Evolutionary conservation across 2,113 vertebrate species (phyloP).

Genomic region (Hemibagrus wyckioides): DNA sequence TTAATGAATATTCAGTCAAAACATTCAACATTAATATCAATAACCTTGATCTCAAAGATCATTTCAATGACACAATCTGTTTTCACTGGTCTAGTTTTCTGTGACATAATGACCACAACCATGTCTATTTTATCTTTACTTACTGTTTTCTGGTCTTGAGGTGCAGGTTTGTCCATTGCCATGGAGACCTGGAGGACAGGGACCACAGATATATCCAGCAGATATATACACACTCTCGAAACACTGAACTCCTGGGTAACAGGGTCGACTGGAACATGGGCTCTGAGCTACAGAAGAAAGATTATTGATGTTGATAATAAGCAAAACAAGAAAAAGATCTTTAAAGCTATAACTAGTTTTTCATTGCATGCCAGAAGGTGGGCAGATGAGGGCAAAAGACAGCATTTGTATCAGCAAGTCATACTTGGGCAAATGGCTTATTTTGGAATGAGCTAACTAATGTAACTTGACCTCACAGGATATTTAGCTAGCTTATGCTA

Average conservation of each 20-base stretch:
- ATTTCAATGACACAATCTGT: neutral
- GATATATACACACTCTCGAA: slow-evolving; percentile 68
- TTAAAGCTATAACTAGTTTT: neutral
- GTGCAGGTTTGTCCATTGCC: slow-evolving; percentile 71
- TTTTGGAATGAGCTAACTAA: neutral
- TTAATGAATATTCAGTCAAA: slow-evolving; percentile 54
- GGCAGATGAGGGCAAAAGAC: neutral
- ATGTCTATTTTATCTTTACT: slow-evolving; percentile 4
- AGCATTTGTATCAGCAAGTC: neutral
- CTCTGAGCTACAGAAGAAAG: slow-evolving; percentile 11
- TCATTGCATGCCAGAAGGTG: neutral
- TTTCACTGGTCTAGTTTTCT: neutral
- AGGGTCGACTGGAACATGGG: slow-evolving; percentile 64
- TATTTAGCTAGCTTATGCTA: neutral
- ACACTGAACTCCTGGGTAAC: slow-evolving; percentile 72
- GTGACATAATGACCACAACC: neutral
- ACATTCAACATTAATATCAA: neutral
- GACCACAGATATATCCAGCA: slow-evolving; percentile 71
- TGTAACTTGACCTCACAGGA: neutral
- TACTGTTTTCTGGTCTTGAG: slow-evolving; percentile 38
- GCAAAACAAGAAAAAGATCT: neutral
- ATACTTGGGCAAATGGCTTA: neutral
- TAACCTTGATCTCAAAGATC: neutral
- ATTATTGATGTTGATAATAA: neutral
- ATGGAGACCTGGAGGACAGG: slow-evolving; percentile 69